Percentiles rank a stretch among this genome's conserved stretches.
phyloP scores from a whole-genome alignment of 2,797 vertebrate genomes.

The Megaceryle alcyon region DNA sequence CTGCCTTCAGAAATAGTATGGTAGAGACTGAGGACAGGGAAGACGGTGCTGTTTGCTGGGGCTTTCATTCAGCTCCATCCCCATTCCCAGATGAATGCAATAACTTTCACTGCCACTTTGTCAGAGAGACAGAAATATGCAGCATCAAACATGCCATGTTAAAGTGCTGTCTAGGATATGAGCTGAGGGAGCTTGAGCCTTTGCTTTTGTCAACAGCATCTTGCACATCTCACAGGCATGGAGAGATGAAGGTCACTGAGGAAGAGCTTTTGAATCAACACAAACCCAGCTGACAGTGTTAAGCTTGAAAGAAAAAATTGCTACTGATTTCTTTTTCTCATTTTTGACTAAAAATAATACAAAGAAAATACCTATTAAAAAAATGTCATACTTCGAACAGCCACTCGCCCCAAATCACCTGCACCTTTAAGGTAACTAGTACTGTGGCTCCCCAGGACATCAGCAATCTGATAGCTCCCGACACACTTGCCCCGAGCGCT shows the following conservation, averaged over 20 bases:
- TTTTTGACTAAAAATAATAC: neutral
- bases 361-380: neutral
- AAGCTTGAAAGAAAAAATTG: conserved; percentile 5
- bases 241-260: conserved; percentile 50
- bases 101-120: conserved; percentile 48
- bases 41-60: neutral
- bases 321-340: neutral
- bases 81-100: neutral
- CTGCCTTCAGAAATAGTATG: neutral
- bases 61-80: conserved; percentile 13
- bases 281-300: conserved; percentile 1
- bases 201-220: conserved; percentile 54
- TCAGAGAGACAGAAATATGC: conserved; percentile 47
- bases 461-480: neutral
- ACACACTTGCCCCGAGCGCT: neutral
- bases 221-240: conserved; percentile 45
- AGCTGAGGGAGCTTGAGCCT: conserved; percentile 38
- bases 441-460: neutral
- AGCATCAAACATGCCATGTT: conserved; percentile 33
- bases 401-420: neutral
- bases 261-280: conserved; percentile 49
- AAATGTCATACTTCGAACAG: neutral
- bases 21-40: neutral
- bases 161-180: conserved; percentile 43
- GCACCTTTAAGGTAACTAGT: neutral